phyloP scores from a whole-genome alignment of 2,797 vertebrate species.

The Pseudochaenichthys georgianus region DNA sequence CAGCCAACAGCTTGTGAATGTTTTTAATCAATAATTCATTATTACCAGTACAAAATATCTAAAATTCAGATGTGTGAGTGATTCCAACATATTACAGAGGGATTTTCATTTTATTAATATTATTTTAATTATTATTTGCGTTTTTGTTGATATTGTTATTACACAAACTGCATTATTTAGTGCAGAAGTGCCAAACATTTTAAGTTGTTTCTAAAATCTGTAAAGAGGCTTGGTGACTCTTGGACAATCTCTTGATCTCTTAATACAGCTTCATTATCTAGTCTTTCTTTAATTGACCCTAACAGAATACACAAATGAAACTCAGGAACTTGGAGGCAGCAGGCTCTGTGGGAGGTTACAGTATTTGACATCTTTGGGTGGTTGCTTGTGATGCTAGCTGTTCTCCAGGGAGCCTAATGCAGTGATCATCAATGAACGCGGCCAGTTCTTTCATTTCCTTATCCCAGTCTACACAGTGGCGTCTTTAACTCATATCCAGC shows the following conservation, averaged over 20 bases:
- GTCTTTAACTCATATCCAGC: slow-evolving; percentile 84
- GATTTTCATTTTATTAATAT: slow-evolving; percentile 68
- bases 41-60: slow-evolving; percentile 82
- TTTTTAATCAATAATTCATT: slow-evolving; percentile 95
- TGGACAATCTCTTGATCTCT: slow-evolving; percentile 96
- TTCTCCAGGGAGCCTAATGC: slow-evolving; percentile 84
- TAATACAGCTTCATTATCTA: slow-evolving; percentile 83
- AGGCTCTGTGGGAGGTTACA: slow-evolving; percentile 81
- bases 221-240: slow-evolving; percentile 91
- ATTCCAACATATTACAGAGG: slow-evolving; percentile 84
- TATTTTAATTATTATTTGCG: slow-evolving; percentile 63
- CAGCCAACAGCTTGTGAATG: slow-evolving; percentile 99
- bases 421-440: slow-evolving; percentile 87
- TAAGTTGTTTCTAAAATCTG: slow-evolving; percentile 89
- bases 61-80: slow-evolving; percentile 83
- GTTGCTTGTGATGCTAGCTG: slow-evolving; percentile 83
- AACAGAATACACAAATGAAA: slow-evolving; percentile 87
- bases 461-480: slow-evolving; percentile 76
- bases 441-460: slow-evolving; percentile 77
- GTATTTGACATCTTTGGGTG: slow-evolving; percentile 84
- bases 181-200: slow-evolving; percentile 96
- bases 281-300: slow-evolving; percentile 83
- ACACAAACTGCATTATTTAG: slow-evolving; percentile 83
- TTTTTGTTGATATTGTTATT: slow-evolving; percentile 55
- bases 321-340: slow-evolving; percentile 94